phyloP scores from a whole-genome alignment of 92 coral and sea anemone genomes.

The Phenganax marumi region DNA sequence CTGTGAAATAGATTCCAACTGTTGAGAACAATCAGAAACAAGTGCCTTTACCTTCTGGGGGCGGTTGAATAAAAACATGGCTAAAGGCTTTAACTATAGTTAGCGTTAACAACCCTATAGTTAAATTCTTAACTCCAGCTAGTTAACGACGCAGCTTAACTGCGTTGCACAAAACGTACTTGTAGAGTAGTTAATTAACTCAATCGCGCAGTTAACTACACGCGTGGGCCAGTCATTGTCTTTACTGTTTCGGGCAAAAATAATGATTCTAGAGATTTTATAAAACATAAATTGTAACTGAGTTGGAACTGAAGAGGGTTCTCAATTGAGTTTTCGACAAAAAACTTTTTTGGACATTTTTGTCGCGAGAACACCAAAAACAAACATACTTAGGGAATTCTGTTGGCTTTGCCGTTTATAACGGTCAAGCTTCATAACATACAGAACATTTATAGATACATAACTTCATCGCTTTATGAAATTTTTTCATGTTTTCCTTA shows the following conservation, averaged over 20 bases:
- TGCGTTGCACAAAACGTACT: no score
- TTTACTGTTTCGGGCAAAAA: no score
- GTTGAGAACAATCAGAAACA: slow-evolving; percentile 59
- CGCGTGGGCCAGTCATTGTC: background rate
- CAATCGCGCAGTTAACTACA: background rate
- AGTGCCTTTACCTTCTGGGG: slow-evolving; percentile 37
- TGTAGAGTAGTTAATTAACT: no score
- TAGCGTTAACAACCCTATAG: no score
- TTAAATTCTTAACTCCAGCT: no score
- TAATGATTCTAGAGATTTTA: no score
- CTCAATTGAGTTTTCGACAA: slow-evolving; percentile 51
- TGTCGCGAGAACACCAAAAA: slow-evolving; percentile 57
- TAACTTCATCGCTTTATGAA: slow-evolving; percentile 49
- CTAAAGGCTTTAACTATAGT: no score
- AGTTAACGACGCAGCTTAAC: no score
- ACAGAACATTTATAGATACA: slow-evolving; percentile 48
- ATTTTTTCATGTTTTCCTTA: slow-evolving; percentile 51
- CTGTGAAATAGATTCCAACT: no score
- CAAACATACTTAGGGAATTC: slow-evolving; percentile 43
- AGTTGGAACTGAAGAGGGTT: slow-evolving; percentile 61
- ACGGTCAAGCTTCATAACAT: slow-evolving; percentile 29
- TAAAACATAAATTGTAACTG: slow-evolving; percentile 58
- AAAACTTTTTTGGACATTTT: slow-evolving; percentile 57
- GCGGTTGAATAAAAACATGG: slow-evolving; percentile 9
- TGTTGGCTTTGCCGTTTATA: slow-evolving; percentile 47